Conservation (phyloP, 2,113 vertebrate genomes). For the Gadus chalcogrammus region DNA sequence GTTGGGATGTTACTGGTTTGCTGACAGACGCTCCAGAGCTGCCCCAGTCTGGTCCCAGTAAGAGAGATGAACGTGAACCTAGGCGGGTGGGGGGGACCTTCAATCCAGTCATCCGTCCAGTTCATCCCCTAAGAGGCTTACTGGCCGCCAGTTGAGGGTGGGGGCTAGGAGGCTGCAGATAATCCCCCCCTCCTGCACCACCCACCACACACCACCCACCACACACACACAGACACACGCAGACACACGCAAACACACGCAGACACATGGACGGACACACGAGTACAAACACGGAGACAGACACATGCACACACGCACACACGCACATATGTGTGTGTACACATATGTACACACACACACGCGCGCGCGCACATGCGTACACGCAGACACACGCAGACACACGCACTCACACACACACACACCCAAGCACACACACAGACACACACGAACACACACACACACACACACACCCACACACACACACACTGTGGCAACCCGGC, state of each 20-base stretch:
- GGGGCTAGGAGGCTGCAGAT: constrained; percentile 64
- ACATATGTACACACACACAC: too few relatives aligned
- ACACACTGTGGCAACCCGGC: too few relatives aligned
- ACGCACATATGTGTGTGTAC: too few relatives aligned
- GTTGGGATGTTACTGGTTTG: not conserved
- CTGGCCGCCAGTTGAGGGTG: constrained; percentile 51
- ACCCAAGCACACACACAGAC: too few relatives aligned
- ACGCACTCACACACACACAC: not conserved
- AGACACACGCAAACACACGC: constrained; percentile 30
- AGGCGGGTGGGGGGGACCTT: constrained; percentile 46
- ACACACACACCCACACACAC: constrained; percentile 34
- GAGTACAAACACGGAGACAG: too few relatives aligned
- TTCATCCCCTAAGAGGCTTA: constrained; percentile 71
- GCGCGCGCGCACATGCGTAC: too few relatives aligned
- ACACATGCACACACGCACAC: too few relatives aligned
- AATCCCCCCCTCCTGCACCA: constrained; percentile 42
- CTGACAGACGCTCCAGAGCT: not conserved
- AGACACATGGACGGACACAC: too few relatives aligned
- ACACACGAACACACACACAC: too few relatives aligned
- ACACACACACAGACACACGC: constrained; percentile 24
- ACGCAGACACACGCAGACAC: too few relatives aligned
- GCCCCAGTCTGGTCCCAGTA: constrained; percentile 36
- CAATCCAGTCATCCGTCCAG: constrained; percentile 55
- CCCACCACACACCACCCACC: too few relatives aligned
- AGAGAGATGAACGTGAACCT: constrained; percentile 44